Percentiles rank a stretch among this genome's conserved stretches.
These are phyloP conservation scores for Drosophila mimica DNA, from an alignment of 2,888 invertebrate genomes.

Conservation along the genomic window DNA sequence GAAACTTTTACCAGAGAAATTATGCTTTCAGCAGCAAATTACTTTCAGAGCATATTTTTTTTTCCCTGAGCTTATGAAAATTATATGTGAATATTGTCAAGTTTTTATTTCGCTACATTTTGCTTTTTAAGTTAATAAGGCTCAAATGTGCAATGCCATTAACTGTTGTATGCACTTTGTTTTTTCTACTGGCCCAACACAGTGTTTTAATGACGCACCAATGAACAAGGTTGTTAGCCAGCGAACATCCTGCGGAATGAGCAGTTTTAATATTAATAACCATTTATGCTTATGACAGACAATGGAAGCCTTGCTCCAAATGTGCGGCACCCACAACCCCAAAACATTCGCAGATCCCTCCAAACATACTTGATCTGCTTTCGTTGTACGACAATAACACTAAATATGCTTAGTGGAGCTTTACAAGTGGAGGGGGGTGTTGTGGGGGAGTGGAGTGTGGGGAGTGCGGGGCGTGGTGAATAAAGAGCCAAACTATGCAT, in stretches of 20 bases:
- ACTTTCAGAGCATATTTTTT: background rate
- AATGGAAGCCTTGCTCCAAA: constrained; percentile 65
- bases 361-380: constrained; percentile 53
- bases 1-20: background rate
- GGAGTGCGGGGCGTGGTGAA: background rate
- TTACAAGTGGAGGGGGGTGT: background rate
- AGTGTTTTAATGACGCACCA: constrained; percentile 42
- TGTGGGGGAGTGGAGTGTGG: background rate
- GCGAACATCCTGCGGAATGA: constrained; percentile 43
- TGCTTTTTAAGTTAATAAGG: constrained; percentile 53
- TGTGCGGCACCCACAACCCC: constrained; percentile 16
- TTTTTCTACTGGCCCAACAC: constrained; percentile 25
- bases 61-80: background rate
- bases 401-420: constrained; percentile 70
- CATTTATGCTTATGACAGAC: constrained; percentile 79
- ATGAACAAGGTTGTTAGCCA: constrained; percentile 42
- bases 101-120: background rate
- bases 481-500: constrained; percentile 60
- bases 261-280: constrained; percentile 73
- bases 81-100: background rate
- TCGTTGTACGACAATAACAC: constrained; percentile 71
- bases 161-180: constrained; percentile 35
- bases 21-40: background rate
- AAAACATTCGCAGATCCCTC: background rate
- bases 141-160: constrained; percentile 68